Conservation (phyloP, 2,888 invertebrate species). For the Campaea margaritaria region DNA sequence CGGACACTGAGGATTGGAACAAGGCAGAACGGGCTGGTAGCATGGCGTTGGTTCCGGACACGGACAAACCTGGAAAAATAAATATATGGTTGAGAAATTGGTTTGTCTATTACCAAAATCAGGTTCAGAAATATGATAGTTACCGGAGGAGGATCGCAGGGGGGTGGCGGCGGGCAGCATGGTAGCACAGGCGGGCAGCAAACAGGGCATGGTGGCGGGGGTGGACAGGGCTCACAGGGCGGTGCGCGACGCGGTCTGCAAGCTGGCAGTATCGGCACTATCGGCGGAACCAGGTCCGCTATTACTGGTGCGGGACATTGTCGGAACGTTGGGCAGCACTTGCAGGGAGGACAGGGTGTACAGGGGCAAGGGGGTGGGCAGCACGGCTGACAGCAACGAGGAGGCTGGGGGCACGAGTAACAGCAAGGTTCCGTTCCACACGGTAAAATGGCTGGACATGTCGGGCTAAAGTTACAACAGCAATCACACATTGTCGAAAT, state of each 20-base stretch:
- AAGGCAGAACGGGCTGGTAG: constrained; percentile 75
- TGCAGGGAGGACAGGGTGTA: constrained; percentile 76
- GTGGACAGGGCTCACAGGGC: constrained; percentile 55
- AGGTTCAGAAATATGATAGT: constrained; percentile 22
- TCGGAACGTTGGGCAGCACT: constrained; percentile 65
- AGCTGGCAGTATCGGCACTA: constrained; percentile 71
- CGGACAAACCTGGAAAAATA: constrained; percentile 63
- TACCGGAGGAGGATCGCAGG: constrained; percentile 78
- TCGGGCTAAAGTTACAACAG: constrained; percentile 68
- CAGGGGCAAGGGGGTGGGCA: constrained; percentile 64
- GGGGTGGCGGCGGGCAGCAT: constrained; percentile 74
- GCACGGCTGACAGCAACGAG: constrained; percentile 37
- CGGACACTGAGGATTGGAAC: constrained; percentile 81
- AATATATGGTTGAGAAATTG: neutral
- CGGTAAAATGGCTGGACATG: constrained; percentile 74
- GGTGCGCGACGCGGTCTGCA: constrained; percentile 71
- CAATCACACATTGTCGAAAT: constrained; percentile 6
- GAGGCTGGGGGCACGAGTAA: constrained; percentile 68
- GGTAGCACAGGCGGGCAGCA: constrained; percentile 76
- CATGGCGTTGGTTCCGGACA: constrained; percentile 75
- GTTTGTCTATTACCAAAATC: no score
- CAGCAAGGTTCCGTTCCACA: constrained; percentile 68
- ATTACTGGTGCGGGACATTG: constrained; percentile 73
- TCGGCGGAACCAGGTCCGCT: constrained; percentile 73
- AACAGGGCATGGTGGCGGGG: constrained; percentile 64